Conservation (phyloP, 2,888 invertebrate species). For the Monochamus alternatus region DNA sequence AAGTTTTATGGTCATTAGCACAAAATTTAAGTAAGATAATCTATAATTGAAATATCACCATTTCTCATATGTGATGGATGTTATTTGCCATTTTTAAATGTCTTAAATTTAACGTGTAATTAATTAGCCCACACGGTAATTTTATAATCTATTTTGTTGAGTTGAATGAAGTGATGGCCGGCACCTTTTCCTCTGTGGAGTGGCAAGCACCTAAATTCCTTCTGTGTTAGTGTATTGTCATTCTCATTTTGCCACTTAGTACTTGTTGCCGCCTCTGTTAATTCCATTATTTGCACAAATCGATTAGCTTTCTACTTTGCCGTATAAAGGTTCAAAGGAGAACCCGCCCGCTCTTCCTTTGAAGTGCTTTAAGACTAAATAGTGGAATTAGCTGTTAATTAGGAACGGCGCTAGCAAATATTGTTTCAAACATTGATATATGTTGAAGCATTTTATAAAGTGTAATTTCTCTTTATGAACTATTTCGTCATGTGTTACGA, state of each 20-base stretch:
- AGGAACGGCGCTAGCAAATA: constrained; percentile 35
- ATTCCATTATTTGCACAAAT: constrained; percentile 51
- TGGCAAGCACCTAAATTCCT: too few species aligned
- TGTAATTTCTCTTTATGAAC: neutral
- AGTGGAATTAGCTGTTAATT: constrained; percentile 50
- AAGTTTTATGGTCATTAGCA: too few species aligned
- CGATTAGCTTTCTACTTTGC: constrained; percentile 43
- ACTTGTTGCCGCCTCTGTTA: constrained; percentile 40
- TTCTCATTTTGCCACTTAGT: constrained; percentile 28
- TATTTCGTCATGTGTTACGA: neutral
- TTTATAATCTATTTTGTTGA: too few species aligned
- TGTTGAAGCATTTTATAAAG: constrained; percentile 20
- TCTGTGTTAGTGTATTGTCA: constrained; percentile 16
- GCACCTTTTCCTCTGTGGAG: too few species aligned
- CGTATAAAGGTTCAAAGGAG: constrained; percentile 44
- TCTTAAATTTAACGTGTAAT: too few species aligned
- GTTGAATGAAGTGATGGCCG: too few species aligned
- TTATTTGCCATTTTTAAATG: neutral
- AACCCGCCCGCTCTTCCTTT: constrained; percentile 40
- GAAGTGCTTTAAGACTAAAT: constrained; percentile 45
- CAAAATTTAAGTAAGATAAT: too few species aligned
- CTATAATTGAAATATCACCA: too few species aligned
- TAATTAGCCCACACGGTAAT: neutral
- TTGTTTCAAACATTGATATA: constrained; percentile 35
- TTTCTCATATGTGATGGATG: too few species aligned